Percentiles rank a stretch among this genome's conserved stretches.
Evolutionary conservation across 2,113 vertebrate genomes (phyloP).

Genomic region (Bos taurus): DNA sequence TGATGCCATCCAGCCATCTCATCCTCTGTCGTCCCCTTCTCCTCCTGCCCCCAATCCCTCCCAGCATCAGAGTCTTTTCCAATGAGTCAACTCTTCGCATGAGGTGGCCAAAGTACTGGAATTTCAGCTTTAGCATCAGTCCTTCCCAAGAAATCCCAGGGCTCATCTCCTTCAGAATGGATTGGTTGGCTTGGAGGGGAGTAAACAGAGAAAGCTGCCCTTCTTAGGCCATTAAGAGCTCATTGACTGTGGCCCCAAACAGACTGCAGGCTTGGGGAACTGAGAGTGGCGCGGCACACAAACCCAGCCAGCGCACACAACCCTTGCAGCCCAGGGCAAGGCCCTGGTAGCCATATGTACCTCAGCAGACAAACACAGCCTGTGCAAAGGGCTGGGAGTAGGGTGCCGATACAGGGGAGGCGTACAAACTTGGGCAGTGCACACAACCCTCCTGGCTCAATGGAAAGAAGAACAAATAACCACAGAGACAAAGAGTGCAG

Average conservation of each 20-base stretch:
- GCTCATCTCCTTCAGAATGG: too few relatives aligned
- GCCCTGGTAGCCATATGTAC: neutral
- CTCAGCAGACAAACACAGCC: neutral
- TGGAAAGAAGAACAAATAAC: neutral
- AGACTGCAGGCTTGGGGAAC: neutral
- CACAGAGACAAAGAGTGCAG: neutral
- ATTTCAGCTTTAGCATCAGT: too few relatives aligned
- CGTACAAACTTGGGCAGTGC: neutral
- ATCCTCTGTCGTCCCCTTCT: too few relatives aligned
- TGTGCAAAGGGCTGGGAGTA: neutral
- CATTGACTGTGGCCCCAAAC: neutral
- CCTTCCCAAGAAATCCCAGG: too few relatives aligned
- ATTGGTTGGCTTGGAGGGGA: too few relatives aligned
- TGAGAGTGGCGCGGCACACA: accelerated
- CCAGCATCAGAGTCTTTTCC: too few relatives aligned
- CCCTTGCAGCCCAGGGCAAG: neutral
- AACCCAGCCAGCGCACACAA: neutral
- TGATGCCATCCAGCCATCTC: too few relatives aligned
- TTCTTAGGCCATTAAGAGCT: neutral
- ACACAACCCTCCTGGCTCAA: neutral
- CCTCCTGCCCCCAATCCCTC: too few relatives aligned
- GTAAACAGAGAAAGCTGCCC: neutral
- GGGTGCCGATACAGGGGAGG: neutral
- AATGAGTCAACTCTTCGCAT: too few relatives aligned
- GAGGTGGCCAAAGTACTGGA: too few relatives aligned